Percentiles rank a stretch among this genome's conserved stretches.
Conservation (phyloP, 2,797 vertebrate genomes). For the Paratrypauchen microcephalus region DNA sequence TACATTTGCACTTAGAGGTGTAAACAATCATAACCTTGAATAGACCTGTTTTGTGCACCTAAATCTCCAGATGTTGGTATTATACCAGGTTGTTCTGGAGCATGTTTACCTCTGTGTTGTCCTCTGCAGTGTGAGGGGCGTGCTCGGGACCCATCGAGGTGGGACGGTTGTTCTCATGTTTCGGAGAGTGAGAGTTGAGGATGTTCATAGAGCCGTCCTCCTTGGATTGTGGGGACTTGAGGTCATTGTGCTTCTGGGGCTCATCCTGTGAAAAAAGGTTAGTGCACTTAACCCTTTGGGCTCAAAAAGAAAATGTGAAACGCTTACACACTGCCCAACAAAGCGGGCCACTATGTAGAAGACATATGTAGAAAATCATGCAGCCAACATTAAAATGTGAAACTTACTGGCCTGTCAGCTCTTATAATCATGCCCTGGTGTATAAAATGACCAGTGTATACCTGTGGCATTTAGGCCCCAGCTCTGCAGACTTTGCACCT, state of each 20-base stretch:
- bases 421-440: conserved; percentile 14
- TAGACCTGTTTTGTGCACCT: conserved; percentile 25
- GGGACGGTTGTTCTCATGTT: conserved; percentile 84
- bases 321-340: not conserved
- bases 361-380: not conserved
- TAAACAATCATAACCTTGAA: conserved; percentile 42
- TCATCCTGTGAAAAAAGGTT: conserved; percentile 77
- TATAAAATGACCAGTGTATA: not conserved
- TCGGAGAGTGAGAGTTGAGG: conserved; percentile 88
- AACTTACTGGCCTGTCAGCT: conserved; percentile 26
- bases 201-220: conserved; percentile 89
- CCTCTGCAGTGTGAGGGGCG: conserved; percentile 65
- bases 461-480: conserved; percentile 55
- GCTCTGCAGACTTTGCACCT: conserved; percentile 22
- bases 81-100: conserved; percentile 93
- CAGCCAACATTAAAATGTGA: not conserved
- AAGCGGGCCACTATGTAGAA: not conserved
- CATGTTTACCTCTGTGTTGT: conserved; percentile 84
- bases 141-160: conserved; percentile 60
- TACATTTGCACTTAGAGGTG: conserved; percentile 36
- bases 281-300: conserved; percentile 11
- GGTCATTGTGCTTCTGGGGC: conserved; percentile 87
- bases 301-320: not conserved
- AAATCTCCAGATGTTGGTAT: conserved; percentile 37
- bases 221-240: conserved; percentile 81